phyloP scores from a whole-genome alignment of 2,888 invertebrate species.

The Chesias legatella region DNA sequence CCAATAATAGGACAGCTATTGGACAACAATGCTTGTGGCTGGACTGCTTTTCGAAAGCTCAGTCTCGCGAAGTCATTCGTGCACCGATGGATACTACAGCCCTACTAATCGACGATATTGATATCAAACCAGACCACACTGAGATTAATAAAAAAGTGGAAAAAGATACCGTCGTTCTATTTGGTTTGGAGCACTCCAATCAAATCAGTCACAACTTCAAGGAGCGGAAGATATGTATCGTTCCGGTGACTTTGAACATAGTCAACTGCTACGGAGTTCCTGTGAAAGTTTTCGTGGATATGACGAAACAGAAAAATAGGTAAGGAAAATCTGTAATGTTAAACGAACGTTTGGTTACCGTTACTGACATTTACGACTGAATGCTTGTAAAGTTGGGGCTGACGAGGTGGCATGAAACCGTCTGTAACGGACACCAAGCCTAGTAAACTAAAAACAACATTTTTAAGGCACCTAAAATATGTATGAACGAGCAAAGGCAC shows the following conservation, averaged over 20 bases:
- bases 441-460: too few relatives aligned
- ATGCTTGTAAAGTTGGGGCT: too few relatives aligned
- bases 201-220: constrained; percentile 83
- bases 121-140: constrained; percentile 40
- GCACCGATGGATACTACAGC: constrained; percentile 47
- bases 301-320: constrained; percentile 80
- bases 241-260: constrained; percentile 84
- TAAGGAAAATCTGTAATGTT: constrained; percentile 40
- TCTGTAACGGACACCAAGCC: too few relatives aligned
- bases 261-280: constrained; percentile 83
- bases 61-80: constrained; percentile 59
- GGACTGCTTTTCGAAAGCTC: constrained; percentile 77
- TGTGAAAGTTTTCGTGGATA: constrained; percentile 82
- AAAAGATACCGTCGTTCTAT: constrained; percentile 78
- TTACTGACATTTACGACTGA: neutral
- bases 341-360: neutral
- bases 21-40: constrained; percentile 87
- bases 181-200: constrained; percentile 80
- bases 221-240: constrained; percentile 80
- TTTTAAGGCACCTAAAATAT: too few relatives aligned
- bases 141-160: constrained; percentile 49
- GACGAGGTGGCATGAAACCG: too few relatives aligned
- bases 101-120: constrained; percentile 60
- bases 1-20: constrained; percentile 76
- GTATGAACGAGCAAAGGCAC: too few relatives aligned